These are phyloP conservation scores for Drosophila kikkawai DNA, from an alignment of 1,140 invertebrate genomes.

Conservation along the genomic window DNA sequence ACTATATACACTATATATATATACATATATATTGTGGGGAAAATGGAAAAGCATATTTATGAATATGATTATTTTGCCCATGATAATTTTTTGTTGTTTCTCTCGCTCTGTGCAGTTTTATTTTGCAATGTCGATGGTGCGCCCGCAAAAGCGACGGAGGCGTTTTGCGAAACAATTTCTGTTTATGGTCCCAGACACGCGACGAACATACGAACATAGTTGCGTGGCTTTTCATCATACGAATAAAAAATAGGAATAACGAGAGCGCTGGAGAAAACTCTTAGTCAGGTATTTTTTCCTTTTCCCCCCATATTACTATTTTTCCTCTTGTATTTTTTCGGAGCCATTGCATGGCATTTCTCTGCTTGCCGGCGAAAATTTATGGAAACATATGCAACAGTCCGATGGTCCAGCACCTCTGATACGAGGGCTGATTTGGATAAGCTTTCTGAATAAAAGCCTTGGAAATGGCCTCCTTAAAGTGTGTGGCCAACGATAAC, in stretches of 20 bases:
- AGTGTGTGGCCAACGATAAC: background rate
- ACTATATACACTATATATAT: background rate
- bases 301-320: background rate
- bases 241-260: constrained; percentile 47
- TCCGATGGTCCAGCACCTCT: constrained; percentile 39
- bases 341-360: constrained; percentile 25
- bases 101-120: constrained; percentile 45
- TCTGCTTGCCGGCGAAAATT: constrained; percentile 6
- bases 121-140: constrained; percentile 63
- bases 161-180: constrained; percentile 81
- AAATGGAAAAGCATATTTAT: constrained; percentile 71
- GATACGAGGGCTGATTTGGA: constrained; percentile 1
- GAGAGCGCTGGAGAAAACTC: constrained; percentile 40
- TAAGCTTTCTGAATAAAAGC: background rate
- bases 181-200: constrained; percentile 77
- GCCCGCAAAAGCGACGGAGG: constrained; percentile 73
- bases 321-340: background rate
- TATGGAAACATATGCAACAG: constrained; percentile 23
- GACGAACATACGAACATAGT: constrained; percentile 50
- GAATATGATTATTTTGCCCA: constrained; percentile 76
- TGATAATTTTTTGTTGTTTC: constrained; percentile 70
- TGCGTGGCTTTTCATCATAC: constrained; percentile 49
- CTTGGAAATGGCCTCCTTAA: background rate
- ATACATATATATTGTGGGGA: constrained; percentile 11
- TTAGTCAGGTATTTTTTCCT: constrained; percentile 30